Evolutionary conservation across 2,797 vertebrate species (phyloP).

Genomic region (Sebastes matsubarae): DNA sequence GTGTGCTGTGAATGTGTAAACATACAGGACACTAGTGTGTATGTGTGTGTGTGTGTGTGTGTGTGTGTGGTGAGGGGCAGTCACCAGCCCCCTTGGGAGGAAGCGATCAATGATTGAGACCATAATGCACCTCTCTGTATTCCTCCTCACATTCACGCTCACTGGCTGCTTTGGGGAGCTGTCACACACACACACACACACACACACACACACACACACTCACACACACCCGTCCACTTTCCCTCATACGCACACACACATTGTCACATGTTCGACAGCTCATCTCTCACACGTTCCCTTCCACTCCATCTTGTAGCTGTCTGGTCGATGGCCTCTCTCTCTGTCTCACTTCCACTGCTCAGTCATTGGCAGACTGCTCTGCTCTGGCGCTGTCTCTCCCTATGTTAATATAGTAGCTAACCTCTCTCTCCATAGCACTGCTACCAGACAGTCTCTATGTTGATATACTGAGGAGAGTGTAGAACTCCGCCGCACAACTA

Average conservation of each 20-base stretch:
- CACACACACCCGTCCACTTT: conserved; percentile 25
- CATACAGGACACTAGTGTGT: conserved; percentile 25
- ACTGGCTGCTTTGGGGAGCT: conserved; percentile 75
- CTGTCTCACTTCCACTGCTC: conserved; percentile 68
- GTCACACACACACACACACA: conserved; percentile 57
- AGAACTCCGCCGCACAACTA: conserved; percentile 60
- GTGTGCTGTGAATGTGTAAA: conserved; percentile 63
- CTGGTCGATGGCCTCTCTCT: conserved; percentile 76
- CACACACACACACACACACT: conserved; percentile 31
- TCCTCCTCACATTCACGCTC: conserved; percentile 83
- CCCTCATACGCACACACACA: conserved; percentile 51
- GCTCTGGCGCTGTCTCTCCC: conserved; percentile 76
- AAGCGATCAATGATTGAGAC: conserved; percentile 86
- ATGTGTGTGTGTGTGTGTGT: conserved; percentile 16
- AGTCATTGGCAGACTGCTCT: conserved; percentile 73
- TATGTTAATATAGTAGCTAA: conserved; percentile 81
- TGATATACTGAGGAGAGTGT: conserved; percentile 75
- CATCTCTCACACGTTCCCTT: conserved; percentile 79
- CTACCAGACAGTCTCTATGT: conserved; percentile 72
- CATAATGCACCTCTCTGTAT: conserved; percentile 86
- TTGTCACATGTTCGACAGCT: conserved; percentile 78
- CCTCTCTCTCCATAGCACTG: conserved; percentile 74
- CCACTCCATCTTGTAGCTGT: conserved; percentile 81
- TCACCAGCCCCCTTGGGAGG: conserved; percentile 75
- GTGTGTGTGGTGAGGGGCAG: conserved; percentile 39